Percentiles rank a stretch among this genome's conserved stretches.
Evolutionary conservation across 2,797 vertebrate species (phyloP).

Genomic region (Xerus rutilus): DNA sequence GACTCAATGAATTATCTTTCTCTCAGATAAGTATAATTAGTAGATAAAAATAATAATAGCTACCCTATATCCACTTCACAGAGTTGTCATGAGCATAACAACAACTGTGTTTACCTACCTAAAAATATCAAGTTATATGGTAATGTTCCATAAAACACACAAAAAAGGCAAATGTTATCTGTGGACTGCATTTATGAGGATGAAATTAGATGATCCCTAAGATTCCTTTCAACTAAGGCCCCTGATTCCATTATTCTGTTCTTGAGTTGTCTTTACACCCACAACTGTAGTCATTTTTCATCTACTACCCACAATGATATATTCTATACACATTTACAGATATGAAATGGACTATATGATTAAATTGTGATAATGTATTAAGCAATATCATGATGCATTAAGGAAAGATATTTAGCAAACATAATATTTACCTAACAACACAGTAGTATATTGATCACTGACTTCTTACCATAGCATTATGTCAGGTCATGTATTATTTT

Average conservation of each 20-base stretch:
- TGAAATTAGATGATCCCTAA: neutral
- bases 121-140: neutral
- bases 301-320: neutral
- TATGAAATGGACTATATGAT: neutral
- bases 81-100: neutral
- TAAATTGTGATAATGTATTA: neutral
- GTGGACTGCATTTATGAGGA: neutral
- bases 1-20: neutral
- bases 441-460: neutral
- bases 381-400: neutral
- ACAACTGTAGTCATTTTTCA: neutral
- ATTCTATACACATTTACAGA: neutral
- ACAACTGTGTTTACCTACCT: neutral
- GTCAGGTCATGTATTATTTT: neutral
- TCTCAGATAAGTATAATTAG: neutral
- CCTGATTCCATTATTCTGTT: neutral
- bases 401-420: neutral
- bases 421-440: neutral
- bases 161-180: neutral
- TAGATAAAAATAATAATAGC: constrained; percentile 13
- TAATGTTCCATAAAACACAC: neutral
- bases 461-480: constrained; percentile 10
- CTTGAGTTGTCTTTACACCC: neutral
- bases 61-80: constrained; percentile 11
- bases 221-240: neutral